Evolutionary conservation across 2,888 invertebrate genomes (phyloP), one percentile per base, ranked within the genome.

Genomic region (Acleris laterana): DNA sequence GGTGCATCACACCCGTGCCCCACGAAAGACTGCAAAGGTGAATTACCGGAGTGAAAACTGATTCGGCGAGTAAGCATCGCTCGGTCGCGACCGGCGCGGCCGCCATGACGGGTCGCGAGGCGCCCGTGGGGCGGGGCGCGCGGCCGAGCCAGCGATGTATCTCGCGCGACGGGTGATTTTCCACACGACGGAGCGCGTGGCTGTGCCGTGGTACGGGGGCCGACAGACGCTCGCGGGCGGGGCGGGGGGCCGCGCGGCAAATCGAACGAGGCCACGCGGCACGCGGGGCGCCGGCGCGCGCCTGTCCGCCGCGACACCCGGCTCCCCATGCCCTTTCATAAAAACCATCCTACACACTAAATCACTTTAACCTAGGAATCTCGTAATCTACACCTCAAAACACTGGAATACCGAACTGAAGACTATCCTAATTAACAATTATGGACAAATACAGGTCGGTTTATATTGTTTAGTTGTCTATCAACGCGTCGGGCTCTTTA

Each of bases 291-390:
- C 46, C 46, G 46, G 46, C 72, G 75, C 77, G 76, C 77, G 71
- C 76, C 76, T 75, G 76, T 77, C 83, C 77, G 51, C n/a, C 20
- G 49, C 65, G 61, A 56, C 65, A 61, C 61, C 65, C 46, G 61
- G 61, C 68, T 63, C 62, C 64, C 51, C 60, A 59, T 63, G 61
- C 62, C 87, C 83, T 85, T 84, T 84, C 85, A 82, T 89, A 88
- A 84, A 88, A 88, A 86, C 83, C 70, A 84, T 85, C 86, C 89
- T 91, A 91, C 84, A 85, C 84, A 86, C 89, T 90, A 89, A 87
- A 87, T 85, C 84, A 85, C 83, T 86, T 84, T 88, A 90, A 90
- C 89, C 92, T 93, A 92, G 85, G 86, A 92, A 92, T 92, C 91
- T 92, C 92, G 89, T 85, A 86, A 84, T 87, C 87, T 89, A 88